Evolutionary conservation across 2,113 vertebrate genomes (phyloP).

Genomic region (Galbula dea): DNA sequence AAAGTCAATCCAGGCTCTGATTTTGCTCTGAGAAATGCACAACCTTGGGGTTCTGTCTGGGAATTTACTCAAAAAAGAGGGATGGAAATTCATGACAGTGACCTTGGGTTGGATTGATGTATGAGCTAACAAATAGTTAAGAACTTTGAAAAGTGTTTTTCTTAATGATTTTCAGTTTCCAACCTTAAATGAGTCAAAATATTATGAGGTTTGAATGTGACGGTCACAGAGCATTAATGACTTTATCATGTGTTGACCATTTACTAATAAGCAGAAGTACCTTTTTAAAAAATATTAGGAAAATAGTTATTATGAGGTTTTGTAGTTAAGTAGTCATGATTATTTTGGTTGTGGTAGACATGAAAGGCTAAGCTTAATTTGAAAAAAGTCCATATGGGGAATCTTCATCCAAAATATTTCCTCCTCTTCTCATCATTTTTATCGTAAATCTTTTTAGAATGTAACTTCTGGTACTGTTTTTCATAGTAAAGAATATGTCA

Average conservation of each 20-base stretch:
- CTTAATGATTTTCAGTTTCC: background rate
- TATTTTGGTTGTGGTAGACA: background rate
- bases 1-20: background rate
- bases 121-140: background rate
- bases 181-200: background rate
- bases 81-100: background rate
- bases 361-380: background rate
- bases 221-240: background rate
- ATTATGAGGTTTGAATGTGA: background rate
- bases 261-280: background rate
- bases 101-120: background rate
- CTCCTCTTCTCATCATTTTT: background rate
- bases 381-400: background rate
- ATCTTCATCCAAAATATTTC: background rate
- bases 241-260: background rate
- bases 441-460: background rate
- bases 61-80: background rate
- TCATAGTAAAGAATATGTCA: background rate
- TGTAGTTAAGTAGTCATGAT: background rate
- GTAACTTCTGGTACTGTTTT: background rate
- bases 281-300: background rate
- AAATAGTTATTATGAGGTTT: background rate
- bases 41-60: background rate
- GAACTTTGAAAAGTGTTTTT: background rate
- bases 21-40: background rate